phyloP scores from a whole-genome alignment of 2,113 vertebrate genomes.

The Glaucomys volans region DNA sequence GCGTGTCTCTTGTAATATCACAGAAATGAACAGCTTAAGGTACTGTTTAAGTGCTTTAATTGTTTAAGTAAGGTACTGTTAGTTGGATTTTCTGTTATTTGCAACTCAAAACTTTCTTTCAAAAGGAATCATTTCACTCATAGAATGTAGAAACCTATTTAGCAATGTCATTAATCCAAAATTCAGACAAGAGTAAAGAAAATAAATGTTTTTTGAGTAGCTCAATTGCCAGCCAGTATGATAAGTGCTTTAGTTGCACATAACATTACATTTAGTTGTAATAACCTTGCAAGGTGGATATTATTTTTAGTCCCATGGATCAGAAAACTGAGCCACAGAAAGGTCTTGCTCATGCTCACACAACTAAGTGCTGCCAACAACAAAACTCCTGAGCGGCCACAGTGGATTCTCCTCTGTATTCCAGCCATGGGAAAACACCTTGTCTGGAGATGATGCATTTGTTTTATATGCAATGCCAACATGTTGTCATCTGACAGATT shows the following conservation, averaged over 20 bases:
- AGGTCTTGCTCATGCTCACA: not conserved
- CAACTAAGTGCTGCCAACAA: not conserved
- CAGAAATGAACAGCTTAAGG: not conserved
- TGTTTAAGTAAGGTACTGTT: conserved; percentile 10
- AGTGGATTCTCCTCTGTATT: not conserved
- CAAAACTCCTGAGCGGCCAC: not conserved
- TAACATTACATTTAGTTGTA: not conserved
- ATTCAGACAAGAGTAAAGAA: conserved; percentile 10
- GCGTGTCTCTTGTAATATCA: not conserved
- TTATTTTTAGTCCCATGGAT: not conserved
- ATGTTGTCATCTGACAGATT: not conserved
- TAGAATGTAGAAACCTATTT: not conserved
- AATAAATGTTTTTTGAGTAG: not conserved
- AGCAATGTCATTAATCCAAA: not conserved
- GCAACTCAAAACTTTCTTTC: conserved; percentile 36
- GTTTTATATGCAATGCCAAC: not conserved
- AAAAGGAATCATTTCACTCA: conserved; percentile 12
- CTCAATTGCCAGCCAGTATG: not conserved
- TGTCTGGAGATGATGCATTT: not conserved
- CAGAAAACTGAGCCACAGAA: not conserved
- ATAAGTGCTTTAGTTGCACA: not conserved
- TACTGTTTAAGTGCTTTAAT: too few species aligned
- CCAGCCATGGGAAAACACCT: not conserved
- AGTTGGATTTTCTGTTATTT: conserved; percentile 32
- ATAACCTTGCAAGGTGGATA: not conserved